Percentiles rank a stretch among this genome's conserved stretches.
phyloP scores from a whole-genome alignment of 1,140 invertebrate genomes.

The Portunus trituberculatus region DNA sequence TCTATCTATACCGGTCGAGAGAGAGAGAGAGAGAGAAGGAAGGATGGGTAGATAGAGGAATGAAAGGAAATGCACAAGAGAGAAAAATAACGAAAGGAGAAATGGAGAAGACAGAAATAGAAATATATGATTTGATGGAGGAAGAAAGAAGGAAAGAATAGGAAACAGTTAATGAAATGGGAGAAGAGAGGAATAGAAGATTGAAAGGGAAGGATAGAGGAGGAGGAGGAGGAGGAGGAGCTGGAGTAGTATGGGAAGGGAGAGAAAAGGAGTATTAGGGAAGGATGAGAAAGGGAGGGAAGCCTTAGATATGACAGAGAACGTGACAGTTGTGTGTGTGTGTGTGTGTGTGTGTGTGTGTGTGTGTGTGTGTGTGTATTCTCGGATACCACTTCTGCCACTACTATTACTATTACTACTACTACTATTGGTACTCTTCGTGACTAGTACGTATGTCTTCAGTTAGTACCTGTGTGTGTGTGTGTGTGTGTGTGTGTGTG shows the following conservation, averaged over 20 bases:
- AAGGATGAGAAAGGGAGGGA: neutral
- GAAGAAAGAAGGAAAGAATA: neutral
- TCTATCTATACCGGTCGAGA: too few relatives aligned
- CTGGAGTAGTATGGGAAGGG: neutral
- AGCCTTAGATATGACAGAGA: neutral
- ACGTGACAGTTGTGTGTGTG: neutral
- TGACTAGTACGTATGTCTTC: neutral
- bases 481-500: constrained; percentile 29
- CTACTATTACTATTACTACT: neutral
- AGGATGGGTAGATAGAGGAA: neutral
- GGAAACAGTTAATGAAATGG: neutral
- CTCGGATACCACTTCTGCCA: too few relatives aligned
- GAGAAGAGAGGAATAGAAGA: neutral
- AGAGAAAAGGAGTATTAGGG: neutral
- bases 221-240: neutral
- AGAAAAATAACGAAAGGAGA: neutral
- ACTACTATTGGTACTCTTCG: neutral
- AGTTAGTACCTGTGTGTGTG: neutral
- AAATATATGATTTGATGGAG: neutral
- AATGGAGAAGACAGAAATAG: neutral
- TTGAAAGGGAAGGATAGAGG: constrained; percentile 13
- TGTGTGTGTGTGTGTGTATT: too few relatives aligned
- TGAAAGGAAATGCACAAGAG: neutral
- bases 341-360: neutral
- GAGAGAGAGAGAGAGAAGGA: too few relatives aligned